phyloP scores from a whole-genome alignment of 2,113 vertebrate species.

The Upupa epops region DNA sequence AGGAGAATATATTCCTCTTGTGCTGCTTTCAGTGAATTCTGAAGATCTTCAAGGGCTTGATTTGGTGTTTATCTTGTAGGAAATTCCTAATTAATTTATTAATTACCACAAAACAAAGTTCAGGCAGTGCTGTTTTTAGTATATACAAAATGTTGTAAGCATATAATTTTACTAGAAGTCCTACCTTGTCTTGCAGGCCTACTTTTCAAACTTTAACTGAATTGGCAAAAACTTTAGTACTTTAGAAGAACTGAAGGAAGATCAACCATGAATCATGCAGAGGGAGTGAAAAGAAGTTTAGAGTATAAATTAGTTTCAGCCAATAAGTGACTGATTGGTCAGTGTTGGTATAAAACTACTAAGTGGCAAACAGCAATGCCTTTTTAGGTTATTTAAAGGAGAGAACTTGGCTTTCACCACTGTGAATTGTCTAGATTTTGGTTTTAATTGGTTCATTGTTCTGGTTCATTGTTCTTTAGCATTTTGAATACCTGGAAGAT shows the following conservation, averaged over 20 bases:
- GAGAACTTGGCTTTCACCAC: background rate
- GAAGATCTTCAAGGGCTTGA: background rate
- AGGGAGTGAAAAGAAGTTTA: background rate
- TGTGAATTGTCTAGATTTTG: background rate
- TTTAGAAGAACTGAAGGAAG: background rate
- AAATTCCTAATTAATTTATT: background rate
- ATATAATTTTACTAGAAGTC: rapidly evolving
- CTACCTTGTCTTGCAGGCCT: background rate
- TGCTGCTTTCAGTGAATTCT: background rate
- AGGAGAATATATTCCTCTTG: background rate
- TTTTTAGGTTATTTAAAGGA: background rate
- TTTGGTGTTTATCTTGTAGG: background rate
- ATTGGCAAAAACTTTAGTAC: background rate
- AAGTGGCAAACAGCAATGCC: background rate
- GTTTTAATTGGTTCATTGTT: background rate
- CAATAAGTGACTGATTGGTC: background rate
- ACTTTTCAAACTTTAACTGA: background rate
- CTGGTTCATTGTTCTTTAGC: background rate
- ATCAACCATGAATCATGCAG: background rate
- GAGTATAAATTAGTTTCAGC: background rate
- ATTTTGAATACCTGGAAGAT: background rate
- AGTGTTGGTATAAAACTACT: background rate
- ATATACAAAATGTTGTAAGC: background rate
- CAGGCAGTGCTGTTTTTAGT: background rate
- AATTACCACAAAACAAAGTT: background rate